phyloP scores from a whole-genome alignment of 2,113 vertebrate species.

The Oceanites oceanicus region DNA sequence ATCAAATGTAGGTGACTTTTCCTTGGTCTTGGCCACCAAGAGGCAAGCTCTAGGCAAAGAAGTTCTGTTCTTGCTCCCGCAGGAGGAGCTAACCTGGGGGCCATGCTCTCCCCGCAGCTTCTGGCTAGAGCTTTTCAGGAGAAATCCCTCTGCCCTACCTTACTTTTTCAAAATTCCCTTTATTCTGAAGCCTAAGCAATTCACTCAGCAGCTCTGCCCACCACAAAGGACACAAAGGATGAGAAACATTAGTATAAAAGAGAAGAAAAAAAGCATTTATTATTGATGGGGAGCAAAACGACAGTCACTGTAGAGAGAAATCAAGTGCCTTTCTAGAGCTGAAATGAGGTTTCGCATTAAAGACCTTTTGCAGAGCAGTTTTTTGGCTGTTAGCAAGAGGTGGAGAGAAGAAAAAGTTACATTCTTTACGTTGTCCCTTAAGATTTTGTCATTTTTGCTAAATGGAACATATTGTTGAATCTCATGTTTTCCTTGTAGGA shows the following conservation, averaged over 20 bases:
- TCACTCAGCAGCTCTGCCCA: neutral
- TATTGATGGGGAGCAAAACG: neutral
- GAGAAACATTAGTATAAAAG: neutral
- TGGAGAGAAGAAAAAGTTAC: neutral
- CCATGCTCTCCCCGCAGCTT: neutral
- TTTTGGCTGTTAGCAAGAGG: neutral
- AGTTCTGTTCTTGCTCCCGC: neutral
- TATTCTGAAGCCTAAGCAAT: neutral
- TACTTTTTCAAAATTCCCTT: neutral
- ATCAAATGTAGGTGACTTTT: neutral
- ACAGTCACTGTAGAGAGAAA: neutral
- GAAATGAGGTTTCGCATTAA: neutral
- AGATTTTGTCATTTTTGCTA: conserved; percentile 12
- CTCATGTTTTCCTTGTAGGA: conserved; percentile 6
- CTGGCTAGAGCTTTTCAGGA: neutral
- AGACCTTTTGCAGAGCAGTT: neutral
- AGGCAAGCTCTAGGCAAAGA: neutral
- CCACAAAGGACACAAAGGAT: neutral
- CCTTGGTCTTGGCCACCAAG: neutral
- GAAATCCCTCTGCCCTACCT: neutral
- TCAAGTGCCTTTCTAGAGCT: neutral
- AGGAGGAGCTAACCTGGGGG: neutral
- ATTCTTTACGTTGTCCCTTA: neutral
- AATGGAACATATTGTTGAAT: conserved; percentile 23
- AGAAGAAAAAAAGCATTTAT: neutral